Percentiles rank a stretch among this genome's conserved stretches.
These are phyloP conservation scores for Folsomia manolachei DNA, from an alignment of 2,888 invertebrate genomes.

Conservation along the genomic window DNA sequence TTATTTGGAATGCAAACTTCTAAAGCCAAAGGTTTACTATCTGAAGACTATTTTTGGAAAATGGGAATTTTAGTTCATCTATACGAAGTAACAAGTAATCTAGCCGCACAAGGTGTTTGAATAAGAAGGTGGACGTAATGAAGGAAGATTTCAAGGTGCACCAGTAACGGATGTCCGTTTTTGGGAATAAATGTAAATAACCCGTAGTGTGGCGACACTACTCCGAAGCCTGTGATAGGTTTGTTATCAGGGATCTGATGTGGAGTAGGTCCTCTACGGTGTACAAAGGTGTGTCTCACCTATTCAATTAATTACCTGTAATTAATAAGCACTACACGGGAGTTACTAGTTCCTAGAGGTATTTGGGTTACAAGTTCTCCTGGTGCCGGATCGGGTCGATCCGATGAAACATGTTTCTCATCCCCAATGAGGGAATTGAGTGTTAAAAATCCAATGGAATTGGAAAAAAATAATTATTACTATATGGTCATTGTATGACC, in stretches of 20 bases:
- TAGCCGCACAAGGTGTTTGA: too few relatives aligned
- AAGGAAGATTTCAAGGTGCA: too few relatives aligned
- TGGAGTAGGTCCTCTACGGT: neutral
- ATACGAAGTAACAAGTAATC: too few relatives aligned
- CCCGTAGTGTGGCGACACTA: constrained; percentile 4
- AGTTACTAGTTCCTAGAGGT: too few relatives aligned
- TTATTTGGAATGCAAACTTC: too few relatives aligned
- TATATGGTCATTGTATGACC: too few relatives aligned
- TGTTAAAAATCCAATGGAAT: too few relatives aligned
- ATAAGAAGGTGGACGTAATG: too few relatives aligned
- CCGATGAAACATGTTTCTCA: too few relatives aligned
- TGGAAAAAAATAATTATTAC: too few relatives aligned
- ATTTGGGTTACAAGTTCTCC: neutral
- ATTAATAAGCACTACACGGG: neutral
- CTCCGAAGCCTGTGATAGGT: too few relatives aligned
- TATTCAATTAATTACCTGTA: neutral
- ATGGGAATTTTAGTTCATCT: neutral
- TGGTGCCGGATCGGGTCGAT: neutral
- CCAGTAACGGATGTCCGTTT: neutral
- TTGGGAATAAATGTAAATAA: neutral
- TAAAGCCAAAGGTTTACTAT: neutral
- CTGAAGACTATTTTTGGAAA: neutral
- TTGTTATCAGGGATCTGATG: neutral
- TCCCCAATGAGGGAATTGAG: too few relatives aligned
- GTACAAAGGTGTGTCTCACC: neutral